Conservation (phyloP, 2,797 vertebrate species). For the Pseudochirops cupreus region DNA sequence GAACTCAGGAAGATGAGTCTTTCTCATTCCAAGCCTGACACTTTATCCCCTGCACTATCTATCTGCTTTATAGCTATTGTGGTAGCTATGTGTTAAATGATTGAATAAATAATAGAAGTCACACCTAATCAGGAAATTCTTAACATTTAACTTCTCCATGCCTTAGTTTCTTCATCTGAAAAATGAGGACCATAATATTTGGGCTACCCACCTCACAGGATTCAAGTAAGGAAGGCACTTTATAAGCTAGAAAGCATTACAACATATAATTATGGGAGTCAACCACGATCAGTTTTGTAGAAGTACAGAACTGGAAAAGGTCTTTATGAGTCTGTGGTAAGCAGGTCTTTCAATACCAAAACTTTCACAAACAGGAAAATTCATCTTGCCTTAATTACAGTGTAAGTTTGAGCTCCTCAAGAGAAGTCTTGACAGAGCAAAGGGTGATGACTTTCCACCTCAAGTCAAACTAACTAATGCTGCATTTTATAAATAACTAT, state of each 20-base stretch:
- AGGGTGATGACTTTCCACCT: not conserved
- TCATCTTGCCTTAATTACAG: not conserved
- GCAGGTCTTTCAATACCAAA: not conserved
- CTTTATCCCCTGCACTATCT: not conserved
- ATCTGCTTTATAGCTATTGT: not conserved
- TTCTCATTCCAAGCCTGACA: not conserved
- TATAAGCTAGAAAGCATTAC: not conserved
- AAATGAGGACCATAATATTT: not conserved
- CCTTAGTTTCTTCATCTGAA: not conserved
- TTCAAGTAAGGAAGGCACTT: not conserved
- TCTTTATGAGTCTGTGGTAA: not conserved
- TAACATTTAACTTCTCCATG: not conserved
- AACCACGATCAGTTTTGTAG: not conserved
- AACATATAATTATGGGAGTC: not conserved
- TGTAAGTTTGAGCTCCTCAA: not conserved
- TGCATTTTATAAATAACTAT: conserved; percentile 26
- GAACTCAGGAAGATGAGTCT: not conserved
- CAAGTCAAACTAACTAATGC: not conserved
- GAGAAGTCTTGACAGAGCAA: not conserved
- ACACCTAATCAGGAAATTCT: not conserved
- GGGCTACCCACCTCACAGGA: not conserved
- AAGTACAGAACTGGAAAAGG: not conserved
- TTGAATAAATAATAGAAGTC: not conserved
- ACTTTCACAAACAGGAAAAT: conserved; percentile 4
- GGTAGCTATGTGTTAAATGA: not conserved